A percentile compares a stretch with the other conserved stretches of the same genome.
Conservation (phyloP, 2,888 invertebrate species). For the Venusia cambrica region DNA sequence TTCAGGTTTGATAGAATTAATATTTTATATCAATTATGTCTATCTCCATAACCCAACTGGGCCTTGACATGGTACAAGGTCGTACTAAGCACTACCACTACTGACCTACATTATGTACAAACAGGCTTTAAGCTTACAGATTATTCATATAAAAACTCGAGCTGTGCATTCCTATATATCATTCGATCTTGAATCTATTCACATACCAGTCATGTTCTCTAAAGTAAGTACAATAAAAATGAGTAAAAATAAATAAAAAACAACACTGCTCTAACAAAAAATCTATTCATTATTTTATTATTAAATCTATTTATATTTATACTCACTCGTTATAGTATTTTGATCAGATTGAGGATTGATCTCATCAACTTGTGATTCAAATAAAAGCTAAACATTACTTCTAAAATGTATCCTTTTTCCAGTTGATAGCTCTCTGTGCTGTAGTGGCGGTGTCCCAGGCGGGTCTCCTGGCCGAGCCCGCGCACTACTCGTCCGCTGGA, state of each 20-base stretch:
- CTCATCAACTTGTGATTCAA: no score
- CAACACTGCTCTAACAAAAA: no score
- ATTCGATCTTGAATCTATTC: slow-evolving; percentile 30
- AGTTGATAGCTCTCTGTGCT: slow-evolving; percentile 42
- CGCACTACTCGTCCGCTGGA: slow-evolving; percentile 64
- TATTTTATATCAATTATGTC: slow-evolving; percentile 4
- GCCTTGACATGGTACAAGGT: slow-evolving; percentile 27
- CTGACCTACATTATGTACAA: slow-evolving; percentile 18
- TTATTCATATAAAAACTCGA: slow-evolving; percentile 30
- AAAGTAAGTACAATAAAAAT: slow-evolving; percentile 39
- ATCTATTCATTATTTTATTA: no score
- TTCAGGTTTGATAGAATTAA: no score
- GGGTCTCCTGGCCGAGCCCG: slow-evolving; percentile 38
- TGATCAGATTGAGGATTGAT: no score
- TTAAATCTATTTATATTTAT: no score
- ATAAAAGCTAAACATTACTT: no score
- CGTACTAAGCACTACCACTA: slow-evolving; percentile 20
- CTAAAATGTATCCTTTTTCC: no score
- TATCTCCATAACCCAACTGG: neutral
- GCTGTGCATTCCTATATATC: slow-evolving; percentile 23
- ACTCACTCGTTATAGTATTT: no score
- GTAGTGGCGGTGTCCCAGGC: slow-evolving; percentile 39
- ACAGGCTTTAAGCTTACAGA: slow-evolving; percentile 13
- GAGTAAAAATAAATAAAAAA: no score
- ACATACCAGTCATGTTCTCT: slow-evolving; percentile 39